Percentiles rank a stretch among this genome's conserved stretches.
These are phyloP conservation scores for Drosophila nigricruria DNA, from an alignment of 2,888 invertebrate genomes.

Conservation along the genomic window DNA sequence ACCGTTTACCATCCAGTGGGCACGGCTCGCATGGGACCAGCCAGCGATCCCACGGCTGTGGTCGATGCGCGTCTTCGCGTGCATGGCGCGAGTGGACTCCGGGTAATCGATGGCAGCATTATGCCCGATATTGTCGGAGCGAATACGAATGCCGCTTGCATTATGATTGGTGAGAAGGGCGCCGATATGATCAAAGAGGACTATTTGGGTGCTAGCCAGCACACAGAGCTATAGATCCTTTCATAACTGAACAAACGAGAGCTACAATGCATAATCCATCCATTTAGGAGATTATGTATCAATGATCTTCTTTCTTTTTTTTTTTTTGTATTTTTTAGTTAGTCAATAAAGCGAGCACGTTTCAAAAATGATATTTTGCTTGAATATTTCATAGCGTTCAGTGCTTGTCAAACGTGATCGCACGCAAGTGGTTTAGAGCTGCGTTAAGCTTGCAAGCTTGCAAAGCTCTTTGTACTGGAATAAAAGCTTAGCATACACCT, in stretches of 20 bases:
- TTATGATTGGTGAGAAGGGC: slow-evolving; percentile 89
- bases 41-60: slow-evolving; percentile 85
- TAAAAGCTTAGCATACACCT: background rate
- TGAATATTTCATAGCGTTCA: background rate
- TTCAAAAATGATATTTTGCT: background rate
- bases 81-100: slow-evolving; percentile 86
- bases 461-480: background rate
- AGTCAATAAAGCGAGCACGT: slow-evolving; percentile 22
- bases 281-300: slow-evolving; percentile 28
- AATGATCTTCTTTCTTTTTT: slow-evolving; percentile 28
- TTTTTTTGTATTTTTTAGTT: slow-evolving; percentile 24
- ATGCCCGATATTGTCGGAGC: slow-evolving; percentile 88
- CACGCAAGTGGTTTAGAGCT: slow-evolving; percentile 6
- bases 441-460: slow-evolving; percentile 8
- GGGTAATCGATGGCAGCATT: slow-evolving; percentile 89
- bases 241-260: background rate
- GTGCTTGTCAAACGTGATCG: background rate
- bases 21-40: slow-evolving; percentile 88
- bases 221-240: slow-evolving; percentile 53
- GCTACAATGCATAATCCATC: slow-evolving; percentile 17
- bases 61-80: slow-evolving; percentile 87
- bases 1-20: slow-evolving; percentile 92
- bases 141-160: slow-evolving; percentile 88
- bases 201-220: slow-evolving; percentile 47
- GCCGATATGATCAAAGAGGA: slow-evolving; percentile 88